A percentile compares a stretch with the other conserved stretches of the same genome.
phyloP scores from a whole-genome alignment of 2,113 vertebrate genomes.

The Epinephelus cyanopodus region DNA sequence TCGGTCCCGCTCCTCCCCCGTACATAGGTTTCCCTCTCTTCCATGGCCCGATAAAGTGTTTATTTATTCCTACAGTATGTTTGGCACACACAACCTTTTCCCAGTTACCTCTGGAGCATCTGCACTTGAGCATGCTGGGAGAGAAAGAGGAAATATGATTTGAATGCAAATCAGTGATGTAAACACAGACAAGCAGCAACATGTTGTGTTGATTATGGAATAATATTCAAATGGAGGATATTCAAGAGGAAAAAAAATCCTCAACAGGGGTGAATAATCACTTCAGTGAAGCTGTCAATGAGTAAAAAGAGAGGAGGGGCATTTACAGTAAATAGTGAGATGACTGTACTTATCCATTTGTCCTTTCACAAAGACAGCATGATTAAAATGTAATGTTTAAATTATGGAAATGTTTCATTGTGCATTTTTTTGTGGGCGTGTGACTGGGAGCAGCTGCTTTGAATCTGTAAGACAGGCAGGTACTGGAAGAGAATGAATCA shows the following conservation, averaged over 20 bases:
- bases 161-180: slow-evolving; percentile 76
- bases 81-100: slow-evolving; percentile 71
- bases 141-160: slow-evolving; percentile 62
- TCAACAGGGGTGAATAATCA: slow-evolving; percentile 63
- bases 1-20: slow-evolving; percentile 56
- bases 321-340: slow-evolving; percentile 59
- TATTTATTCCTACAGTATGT: slow-evolving; percentile 73
- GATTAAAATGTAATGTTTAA: slow-evolving; percentile 67
- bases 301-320: slow-evolving; percentile 55
- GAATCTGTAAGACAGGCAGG: slow-evolving; percentile 3
- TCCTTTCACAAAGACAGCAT: slow-evolving; percentile 40
- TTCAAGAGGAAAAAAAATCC: slow-evolving; percentile 36
- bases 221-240: slow-evolving; percentile 71
- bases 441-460: slow-evolving; percentile 31
- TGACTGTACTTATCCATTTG: slow-evolving; percentile 47
- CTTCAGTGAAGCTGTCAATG: slow-evolving; percentile 54
- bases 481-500: neutral
- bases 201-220: slow-evolving; percentile 74
- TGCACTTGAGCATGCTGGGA: slow-evolving; percentile 69
- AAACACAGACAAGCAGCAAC: slow-evolving; percentile 74
- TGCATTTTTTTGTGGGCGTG: neutral
- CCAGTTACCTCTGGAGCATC: slow-evolving; percentile 67
- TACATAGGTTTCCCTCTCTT: slow-evolving; percentile 62
- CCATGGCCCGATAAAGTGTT: slow-evolving; percentile 66
- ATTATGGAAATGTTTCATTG: slow-evolving; percentile 65